phyloP scores from a whole-genome alignment of 35 echinoderm and acorn worm genomes.

The Acanthaster planci region DNA sequence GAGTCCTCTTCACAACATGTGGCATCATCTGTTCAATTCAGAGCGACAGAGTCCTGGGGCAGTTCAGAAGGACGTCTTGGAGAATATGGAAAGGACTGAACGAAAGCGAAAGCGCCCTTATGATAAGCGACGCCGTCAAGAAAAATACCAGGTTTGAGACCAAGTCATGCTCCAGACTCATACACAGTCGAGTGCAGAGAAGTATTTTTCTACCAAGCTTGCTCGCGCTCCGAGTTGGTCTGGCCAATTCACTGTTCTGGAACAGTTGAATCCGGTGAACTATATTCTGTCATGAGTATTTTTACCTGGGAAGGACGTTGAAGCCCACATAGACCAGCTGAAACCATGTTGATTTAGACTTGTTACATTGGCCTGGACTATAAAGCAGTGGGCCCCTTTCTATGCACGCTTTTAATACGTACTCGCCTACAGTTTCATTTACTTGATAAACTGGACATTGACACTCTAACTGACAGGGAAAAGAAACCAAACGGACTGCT shows the following conservation, averaged over 20 bases:
- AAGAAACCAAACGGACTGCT: too few relatives aligned
- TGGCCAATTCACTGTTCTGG: neutral
- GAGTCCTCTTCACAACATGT: constrained; percentile 10
- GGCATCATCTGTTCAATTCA: neutral
- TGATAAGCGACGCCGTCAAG: constrained; percentile 18
- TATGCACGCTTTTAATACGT: too few relatives aligned
- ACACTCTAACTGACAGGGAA: too few relatives aligned
- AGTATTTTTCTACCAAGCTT: constrained; percentile 25
- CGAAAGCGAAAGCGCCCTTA: neutral
- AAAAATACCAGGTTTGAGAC: neutral
- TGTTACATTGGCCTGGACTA: too few relatives aligned
- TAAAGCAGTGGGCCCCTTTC: too few relatives aligned
- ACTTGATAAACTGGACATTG: too few relatives aligned
- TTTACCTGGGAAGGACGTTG: too few relatives aligned
- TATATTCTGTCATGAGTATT: neutral
- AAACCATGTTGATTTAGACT: too few relatives aligned
- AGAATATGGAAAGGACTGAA: neutral
- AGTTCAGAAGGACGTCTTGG: neutral
- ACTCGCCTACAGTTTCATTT: too few relatives aligned
- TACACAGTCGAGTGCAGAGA: constrained; percentile 22
- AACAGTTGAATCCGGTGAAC: constrained; percentile 20
- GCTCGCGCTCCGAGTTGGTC: constrained; percentile 24
- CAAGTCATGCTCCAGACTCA: constrained; percentile 20
- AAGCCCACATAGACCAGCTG: too few relatives aligned
- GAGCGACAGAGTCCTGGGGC: neutral